A percentile compares a stretch with the other conserved stretches of the same genome.
Conservation (phyloP, 2,888 invertebrate species). For the Ormyrus rosae region DNA sequence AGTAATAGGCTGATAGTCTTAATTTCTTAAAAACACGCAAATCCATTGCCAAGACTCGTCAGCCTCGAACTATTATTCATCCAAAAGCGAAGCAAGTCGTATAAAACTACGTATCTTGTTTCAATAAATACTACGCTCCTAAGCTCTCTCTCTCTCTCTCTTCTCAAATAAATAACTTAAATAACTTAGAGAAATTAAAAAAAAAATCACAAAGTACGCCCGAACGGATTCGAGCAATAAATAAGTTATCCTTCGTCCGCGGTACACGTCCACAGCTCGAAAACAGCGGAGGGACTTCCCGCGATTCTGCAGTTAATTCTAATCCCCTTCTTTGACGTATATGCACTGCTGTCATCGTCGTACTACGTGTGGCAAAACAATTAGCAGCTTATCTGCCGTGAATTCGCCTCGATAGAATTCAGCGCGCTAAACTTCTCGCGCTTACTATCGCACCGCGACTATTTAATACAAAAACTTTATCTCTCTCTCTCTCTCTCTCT, state of each 20-base stretch:
- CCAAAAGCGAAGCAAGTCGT: constrained; percentile 7
- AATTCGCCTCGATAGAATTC: neutral
- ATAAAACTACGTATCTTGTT: constrained; percentile 23
- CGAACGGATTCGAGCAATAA: constrained; percentile 22
- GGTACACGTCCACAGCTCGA: neutral
- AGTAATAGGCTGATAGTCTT: constrained; percentile 3
- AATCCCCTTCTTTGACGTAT: neutral
- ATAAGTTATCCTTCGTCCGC: constrained; percentile 10
- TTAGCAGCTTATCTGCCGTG: constrained; percentile 28
- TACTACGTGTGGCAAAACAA: constrained; percentile 14
- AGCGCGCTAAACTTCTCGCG: neutral
- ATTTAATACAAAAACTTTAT: neutral
- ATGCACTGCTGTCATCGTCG: neutral
- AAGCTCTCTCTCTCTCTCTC: neutral
- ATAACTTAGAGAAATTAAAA: constrained; percentile 3
- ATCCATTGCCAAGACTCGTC: neutral
- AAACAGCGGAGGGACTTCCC: constrained; percentile 21
- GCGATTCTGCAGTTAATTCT: constrained; percentile 8
- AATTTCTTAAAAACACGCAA: neutral
- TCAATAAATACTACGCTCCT: constrained; percentile 39
- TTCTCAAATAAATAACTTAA: constrained; percentile 41
- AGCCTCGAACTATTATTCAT: neutral
- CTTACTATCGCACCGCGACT: neutral
- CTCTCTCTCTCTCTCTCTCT: too few species aligned
- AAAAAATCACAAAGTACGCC: constrained; percentile 41